Evolutionary conservation across 2,888 invertebrate species (phyloP).

Genomic region (Acrobeloides nanus): DNA sequence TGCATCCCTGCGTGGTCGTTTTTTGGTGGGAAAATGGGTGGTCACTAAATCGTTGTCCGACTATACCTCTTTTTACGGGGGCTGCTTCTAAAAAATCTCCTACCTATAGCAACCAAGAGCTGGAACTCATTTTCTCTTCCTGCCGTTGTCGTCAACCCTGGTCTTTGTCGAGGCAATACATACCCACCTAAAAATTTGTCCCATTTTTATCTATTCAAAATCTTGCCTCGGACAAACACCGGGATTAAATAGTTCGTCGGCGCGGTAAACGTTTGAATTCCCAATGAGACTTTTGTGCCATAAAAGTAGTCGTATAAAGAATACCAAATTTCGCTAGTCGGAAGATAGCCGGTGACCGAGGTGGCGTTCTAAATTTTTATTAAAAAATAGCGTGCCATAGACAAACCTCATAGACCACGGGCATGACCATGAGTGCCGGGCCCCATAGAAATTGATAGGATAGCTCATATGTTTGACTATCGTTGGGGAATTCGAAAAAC

Average conservation of each 20-base stretch:
- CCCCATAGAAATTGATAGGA: constrained; percentile 45
- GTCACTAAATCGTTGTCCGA: no score
- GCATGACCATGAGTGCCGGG: constrained; percentile 23
- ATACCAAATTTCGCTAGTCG: constrained; percentile 50
- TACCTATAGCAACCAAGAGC: constrained; percentile 65
- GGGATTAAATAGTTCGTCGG: constrained; percentile 17
- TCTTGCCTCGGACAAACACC: constrained; percentile 23
- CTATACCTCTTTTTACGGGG: no score
- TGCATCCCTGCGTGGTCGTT: no score
- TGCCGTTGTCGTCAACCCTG: constrained; percentile 34
- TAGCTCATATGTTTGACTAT: constrained; percentile 25
- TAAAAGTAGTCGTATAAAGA: constrained; percentile 26
- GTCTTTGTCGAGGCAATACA: constrained; percentile 59
- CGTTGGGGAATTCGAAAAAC: constrained; percentile 44
- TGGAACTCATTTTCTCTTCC: constrained; percentile 64
- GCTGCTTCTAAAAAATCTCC: no score
- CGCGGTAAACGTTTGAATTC: constrained; percentile 16
- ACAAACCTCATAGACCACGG: constrained; percentile 14
- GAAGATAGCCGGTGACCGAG: constrained; percentile 48
- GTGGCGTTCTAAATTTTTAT: no score
- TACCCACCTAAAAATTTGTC: no score
- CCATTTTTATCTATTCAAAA: no score
- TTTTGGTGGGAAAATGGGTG: no score
- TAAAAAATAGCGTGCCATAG: no score
- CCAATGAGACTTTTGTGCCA: constrained; percentile 10